A percentile compares a stretch with the other conserved stretches of the same genome.
Evolutionary conservation across 2,113 vertebrate species (phyloP).

Genomic region (Pantherophis guttatus): DNA sequence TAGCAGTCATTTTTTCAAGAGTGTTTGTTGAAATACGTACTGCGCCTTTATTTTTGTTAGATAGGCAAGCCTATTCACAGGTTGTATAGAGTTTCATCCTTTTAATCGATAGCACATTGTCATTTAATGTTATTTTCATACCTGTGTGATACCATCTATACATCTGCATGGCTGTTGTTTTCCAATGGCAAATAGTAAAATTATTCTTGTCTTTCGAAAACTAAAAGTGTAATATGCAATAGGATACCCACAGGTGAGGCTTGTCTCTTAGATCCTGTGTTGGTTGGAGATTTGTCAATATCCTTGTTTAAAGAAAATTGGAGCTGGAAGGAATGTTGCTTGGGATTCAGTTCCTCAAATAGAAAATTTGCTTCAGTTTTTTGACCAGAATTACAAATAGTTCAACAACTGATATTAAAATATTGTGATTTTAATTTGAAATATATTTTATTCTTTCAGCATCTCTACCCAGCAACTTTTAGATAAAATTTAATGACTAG

Average conservation of each 20-base stretch:
- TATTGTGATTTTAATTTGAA: background rate
- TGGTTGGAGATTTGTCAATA: background rate
- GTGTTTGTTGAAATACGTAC: background rate
- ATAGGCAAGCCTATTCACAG: background rate
- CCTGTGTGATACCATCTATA: background rate
- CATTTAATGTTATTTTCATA: background rate
- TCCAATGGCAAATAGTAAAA: background rate
- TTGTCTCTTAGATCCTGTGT: background rate
- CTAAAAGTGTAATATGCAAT: background rate
- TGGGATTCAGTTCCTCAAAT: background rate
- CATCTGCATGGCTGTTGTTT: background rate
- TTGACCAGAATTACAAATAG: background rate
- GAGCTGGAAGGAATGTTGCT: background rate
- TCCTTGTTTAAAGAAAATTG: background rate
- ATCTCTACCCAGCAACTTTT: background rate
- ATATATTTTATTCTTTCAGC: background rate
- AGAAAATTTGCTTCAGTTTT: background rate
- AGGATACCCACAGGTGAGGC: background rate
- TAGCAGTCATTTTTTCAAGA: background rate
- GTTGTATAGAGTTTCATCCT: background rate
- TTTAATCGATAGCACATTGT: background rate
- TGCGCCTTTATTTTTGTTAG: background rate
- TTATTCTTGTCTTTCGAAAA: background rate
- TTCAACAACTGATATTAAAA: background rate
- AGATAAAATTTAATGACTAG: background rate